These are phyloP conservation scores for Hemibagrus guttatus DNA, from an alignment of 2,797 vertebrate genomes.

Conservation along the genomic window DNA sequence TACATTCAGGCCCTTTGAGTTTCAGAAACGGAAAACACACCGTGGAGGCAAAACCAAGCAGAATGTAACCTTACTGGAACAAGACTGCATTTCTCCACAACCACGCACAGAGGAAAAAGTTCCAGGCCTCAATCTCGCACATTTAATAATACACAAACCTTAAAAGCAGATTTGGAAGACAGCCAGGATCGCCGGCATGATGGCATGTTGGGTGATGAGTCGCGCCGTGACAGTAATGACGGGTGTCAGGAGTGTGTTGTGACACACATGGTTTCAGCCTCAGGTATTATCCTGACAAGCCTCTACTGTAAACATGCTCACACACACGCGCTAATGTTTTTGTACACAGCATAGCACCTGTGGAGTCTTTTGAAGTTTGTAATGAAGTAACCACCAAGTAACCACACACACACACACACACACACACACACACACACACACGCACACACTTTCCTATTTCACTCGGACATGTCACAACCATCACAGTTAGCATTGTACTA, in stretches of 20 bases:
- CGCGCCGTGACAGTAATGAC: not conserved
- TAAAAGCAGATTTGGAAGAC: slow-evolving; percentile 5
- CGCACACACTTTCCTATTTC: not conserved
- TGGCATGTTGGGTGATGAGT: not conserved
- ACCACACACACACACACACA: not conserved
- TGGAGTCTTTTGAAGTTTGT: not conserved
- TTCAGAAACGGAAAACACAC: not conserved
- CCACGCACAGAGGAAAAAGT: not conserved
- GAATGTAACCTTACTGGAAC: not conserved
- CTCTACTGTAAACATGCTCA: not conserved
- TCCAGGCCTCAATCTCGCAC: not conserved
- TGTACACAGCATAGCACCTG: not conserved
- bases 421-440: not conserved
- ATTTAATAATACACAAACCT: not conserved
- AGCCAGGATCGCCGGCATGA: not conserved
- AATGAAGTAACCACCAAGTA: slow-evolving; percentile 24
- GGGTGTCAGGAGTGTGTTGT: slow-evolving; percentile 15
- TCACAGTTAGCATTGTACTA: not conserved
- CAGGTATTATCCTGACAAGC: not conserved
- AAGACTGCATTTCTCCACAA: not conserved
- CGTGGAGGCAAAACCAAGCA: not conserved
- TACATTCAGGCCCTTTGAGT: not conserved
- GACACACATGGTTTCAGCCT: not conserved
- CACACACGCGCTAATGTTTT: not conserved
- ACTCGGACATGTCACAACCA: not conserved